Evolutionary conservation across 2,113 vertebrate species (phyloP).

Genomic region (Colaptes auratus): DNA sequence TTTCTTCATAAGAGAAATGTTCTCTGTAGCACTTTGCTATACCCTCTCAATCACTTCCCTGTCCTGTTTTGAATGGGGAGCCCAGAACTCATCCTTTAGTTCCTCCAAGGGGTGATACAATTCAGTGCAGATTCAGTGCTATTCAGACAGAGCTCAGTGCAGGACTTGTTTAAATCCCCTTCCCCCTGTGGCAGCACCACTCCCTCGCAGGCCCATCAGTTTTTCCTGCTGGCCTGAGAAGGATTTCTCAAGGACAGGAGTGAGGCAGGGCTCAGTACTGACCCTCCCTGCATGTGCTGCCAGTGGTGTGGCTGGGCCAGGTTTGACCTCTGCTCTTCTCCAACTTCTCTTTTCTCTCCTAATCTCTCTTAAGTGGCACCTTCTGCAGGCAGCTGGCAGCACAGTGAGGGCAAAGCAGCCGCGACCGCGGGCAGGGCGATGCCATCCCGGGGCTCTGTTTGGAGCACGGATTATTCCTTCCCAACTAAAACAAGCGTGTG

Average conservation of each 20-base stretch:
- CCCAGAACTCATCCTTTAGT: no score
- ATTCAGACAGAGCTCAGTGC: background rate
- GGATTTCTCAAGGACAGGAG: background rate
- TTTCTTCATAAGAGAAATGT: no score
- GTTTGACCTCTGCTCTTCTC: background rate
- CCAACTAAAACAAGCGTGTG: background rate
- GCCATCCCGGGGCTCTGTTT: background rate
- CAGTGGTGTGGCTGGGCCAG: accelerated
- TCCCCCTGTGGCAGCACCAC: background rate
- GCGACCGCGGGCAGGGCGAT: accelerated
- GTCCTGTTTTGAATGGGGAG: no score
- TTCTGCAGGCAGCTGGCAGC: background rate
- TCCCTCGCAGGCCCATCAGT: background rate
- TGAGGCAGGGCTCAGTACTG: background rate
- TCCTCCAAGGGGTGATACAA: no score
- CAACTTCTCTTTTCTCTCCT: background rate
- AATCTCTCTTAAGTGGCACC: accelerated
- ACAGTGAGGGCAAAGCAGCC: background rate
- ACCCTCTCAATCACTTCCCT: no score
- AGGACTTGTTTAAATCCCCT: background rate
- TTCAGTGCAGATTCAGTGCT: no score
- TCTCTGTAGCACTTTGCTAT: no score
- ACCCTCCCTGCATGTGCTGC: background rate
- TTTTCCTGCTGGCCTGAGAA: accelerated
- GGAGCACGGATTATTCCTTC: background rate